Base-by-base conservation (phyloP, 1,140 invertebrate species). In the Hestina assimilis region DNA sequence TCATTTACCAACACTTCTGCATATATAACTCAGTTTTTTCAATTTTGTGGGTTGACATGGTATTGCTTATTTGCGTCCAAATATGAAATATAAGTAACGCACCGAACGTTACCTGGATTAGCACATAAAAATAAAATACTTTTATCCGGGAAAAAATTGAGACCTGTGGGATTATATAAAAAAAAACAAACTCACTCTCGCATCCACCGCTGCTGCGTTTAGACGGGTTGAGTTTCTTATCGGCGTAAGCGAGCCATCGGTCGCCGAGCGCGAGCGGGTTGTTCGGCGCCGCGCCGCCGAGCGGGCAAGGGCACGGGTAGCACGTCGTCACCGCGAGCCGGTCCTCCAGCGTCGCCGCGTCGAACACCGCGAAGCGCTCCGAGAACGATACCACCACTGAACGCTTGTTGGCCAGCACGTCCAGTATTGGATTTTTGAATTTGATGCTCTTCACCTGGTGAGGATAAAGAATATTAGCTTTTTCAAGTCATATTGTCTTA, bases 191-290 rank as follows among this genome's bases (percentile, higher is more conserved):
- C 59, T 89, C 86, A 72, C 92, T 92, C 80, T 94, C 93, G 80
- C 93, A 94, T 1, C 97, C 97, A 2, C 96, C 97, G 73, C 94
- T 95, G 79, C 96, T 97, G 69, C 96, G 92, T 79, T 95, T 94
- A 0, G 93, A 90, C 4, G 94, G 92, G 46, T 96, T 90, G 21
- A 98, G 76, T 85, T 96, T 94, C 67, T 94, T 94, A 79, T 98
- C 97, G 60, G 96, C 95, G 74, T 94, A 95, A 0, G 93, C 94
- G 20, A 95, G 76, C 94, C 94, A 95, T 62, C 94, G 91, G 23
- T 93, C 92, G 2, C 97, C 97, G 2, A 99, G 89, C 1, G 96
- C 95, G 40, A 98, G 91, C n/a, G 97, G 97, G 89, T 98, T 99
- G 24, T 84, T 75, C 0, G 92, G 92, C 83, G 93, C 93, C 6